These are phyloP conservation scores for Candidula unifasciata DNA, from an alignment of 2,888 invertebrate genomes.

Conservation along the genomic window DNA sequence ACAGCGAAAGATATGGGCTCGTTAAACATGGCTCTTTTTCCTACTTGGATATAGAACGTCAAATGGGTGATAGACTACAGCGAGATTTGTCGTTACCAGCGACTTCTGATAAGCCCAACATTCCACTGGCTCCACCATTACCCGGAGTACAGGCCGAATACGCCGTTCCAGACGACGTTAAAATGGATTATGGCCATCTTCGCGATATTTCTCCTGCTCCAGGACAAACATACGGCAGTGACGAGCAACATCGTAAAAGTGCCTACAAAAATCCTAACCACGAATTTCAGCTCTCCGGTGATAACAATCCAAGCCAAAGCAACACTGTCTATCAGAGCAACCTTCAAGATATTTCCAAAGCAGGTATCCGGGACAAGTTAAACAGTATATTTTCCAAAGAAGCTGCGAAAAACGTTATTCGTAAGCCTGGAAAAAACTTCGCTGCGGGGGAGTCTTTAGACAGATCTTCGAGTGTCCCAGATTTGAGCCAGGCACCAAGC, in stretches of 20 bases:
- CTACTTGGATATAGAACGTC: neutral
- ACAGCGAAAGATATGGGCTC: no score
- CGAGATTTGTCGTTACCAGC: neutral
- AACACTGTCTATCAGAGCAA: no score
- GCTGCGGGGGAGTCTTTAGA: neutral
- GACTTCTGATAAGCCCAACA: neutral
- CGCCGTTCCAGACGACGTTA: no score
- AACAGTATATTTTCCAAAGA: conserved; percentile 32
- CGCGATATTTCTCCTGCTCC: neutral
- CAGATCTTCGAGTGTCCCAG: neutral
- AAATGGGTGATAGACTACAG: neutral
- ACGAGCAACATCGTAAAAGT: neutral
- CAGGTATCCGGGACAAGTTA: conserved; percentile 13
- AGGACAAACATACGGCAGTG: neutral
- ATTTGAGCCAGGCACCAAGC: neutral
- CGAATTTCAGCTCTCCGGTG: neutral
- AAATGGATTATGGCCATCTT: neutral
- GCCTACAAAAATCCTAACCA: neutral
- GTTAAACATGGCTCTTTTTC: conserved; percentile 27
- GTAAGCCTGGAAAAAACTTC: neutral
- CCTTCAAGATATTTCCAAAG: no score
- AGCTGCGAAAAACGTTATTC: neutral
- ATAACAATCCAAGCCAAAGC: no score
- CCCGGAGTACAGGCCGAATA: neutral
- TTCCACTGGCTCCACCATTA: neutral